Evolutionary conservation across 2,113 vertebrate genomes (phyloP), one percentile per base, ranked within the genome.

Genomic region (Ameiurus melas): DNA sequence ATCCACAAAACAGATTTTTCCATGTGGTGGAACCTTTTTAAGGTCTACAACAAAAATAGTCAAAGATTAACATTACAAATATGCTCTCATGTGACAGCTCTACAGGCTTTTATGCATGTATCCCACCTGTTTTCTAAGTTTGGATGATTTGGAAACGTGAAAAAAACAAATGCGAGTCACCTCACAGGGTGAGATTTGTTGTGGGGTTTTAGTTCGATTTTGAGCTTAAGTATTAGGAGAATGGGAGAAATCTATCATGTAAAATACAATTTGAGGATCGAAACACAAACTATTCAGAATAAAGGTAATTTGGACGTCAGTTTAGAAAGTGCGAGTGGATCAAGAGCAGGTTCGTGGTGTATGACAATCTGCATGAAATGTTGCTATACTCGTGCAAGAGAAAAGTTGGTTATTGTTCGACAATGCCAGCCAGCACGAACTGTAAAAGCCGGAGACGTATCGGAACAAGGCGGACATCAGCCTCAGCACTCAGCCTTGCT

Each of bases 401-500:
- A 57, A 30, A 80, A 30, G 78, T 10, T 22, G 8, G 55, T 78
- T 78, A 78, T 6, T 78, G 75, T 53, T 53, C 13, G 5, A 53
- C 1, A 14, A 53, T 14, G 43, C 25, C 4, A 55, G n/a, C 13
- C 27, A 55, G 27, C 13, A 19, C 19, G 79, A 36, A 33, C 30
- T 36, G 53, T 51, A 27, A 75, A 79, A 79, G 77, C 12, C 3
- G n/a, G 78, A 81, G 78, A 57, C 33, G 57, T 14, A 78, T 3
- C 0, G 30, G 57, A 33, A 62, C 17, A 62, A 2, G 80, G 53
- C 7, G 84, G 84, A 88, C 22, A 71, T 89, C 83, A 53, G 68
- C 85, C 62, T 55, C 53, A 78, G 80, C 83, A 70, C 60, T 81
- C 86, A 85, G 51, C 70, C 43, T 78, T 57, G 86, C 62, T 53